Conservation (phyloP, 92 coral and sea anemone species). For the Phenganax subtilis region DNA sequence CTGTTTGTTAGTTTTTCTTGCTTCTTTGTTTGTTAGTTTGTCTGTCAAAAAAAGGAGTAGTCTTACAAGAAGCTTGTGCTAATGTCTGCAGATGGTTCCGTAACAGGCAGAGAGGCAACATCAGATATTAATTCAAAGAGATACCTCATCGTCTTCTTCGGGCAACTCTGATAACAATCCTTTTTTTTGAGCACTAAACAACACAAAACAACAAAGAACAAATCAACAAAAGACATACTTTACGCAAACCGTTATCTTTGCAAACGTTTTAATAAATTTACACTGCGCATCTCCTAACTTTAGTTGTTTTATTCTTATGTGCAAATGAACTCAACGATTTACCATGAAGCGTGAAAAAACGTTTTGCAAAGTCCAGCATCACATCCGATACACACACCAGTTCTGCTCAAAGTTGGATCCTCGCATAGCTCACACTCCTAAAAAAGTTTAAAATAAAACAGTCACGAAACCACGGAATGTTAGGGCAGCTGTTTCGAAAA, state of each 20-base stretch:
- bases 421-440: slow-evolving; percentile 95
- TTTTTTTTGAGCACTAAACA: slow-evolving; percentile 84
- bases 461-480: no score
- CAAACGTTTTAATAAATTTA: background rate
- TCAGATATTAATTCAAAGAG: background rate
- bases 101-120: no score
- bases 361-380: slow-evolving; percentile 98
- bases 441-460: background rate
- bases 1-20: no score
- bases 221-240: no score
- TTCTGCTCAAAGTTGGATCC: slow-evolving; percentile 77
- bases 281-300: background rate
- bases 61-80: no score
- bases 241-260: background rate
- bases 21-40: no score
- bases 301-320: no score
- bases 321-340: slow-evolving; percentile 18
- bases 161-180: slow-evolving; percentile 95
- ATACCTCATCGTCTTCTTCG: slow-evolving; percentile 93
- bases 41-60: no score
- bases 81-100: no score
- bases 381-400: slow-evolving; percentile 92
- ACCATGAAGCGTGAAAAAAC: slow-evolving; percentile 95
- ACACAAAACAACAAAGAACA: background rate
- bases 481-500: no score